Evolutionary conservation across 1,140 invertebrate species (phyloP), one percentile per base, ranked within the genome.

Genomic region (Ceratosolen fusciceps): DNA sequence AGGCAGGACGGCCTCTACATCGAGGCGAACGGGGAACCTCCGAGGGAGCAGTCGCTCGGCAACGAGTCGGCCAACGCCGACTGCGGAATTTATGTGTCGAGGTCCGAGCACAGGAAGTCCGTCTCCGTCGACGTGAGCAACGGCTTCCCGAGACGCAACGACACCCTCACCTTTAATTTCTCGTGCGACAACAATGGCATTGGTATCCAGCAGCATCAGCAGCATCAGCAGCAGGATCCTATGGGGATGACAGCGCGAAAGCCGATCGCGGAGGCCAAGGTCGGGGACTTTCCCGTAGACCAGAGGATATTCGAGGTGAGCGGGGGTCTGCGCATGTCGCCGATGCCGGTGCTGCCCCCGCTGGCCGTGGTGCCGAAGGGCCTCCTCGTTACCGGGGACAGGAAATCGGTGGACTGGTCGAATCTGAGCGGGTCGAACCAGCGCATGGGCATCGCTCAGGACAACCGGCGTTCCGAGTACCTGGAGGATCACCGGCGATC

Each of bases 401-500:
- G 86, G 74, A 90, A 90, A 74, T 80, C 79, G 5, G 71, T 85
- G 1, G 88, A 90, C 47, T 90, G 89, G 87, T 85, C 84, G 21
- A 88, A 85, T 60, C 75, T 89, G 21, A 89, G 86, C 78, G n/a
- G n/a, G n/a, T 87, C 88, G 8, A 89, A 89, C 86, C 88, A 89
- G 77, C 83, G 88, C 76, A 71, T 83, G 8, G 62, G 77, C 9
- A 83, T 87, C 8, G 68, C 87, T 16, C 86, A 87, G 79, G 90
- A 90, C 79, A 87, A 87, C 49, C 85, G 88, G 74, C 78, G 90
- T 39, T 89, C 88, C 0, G 89, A 90, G 84, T 89, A 89, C 73
- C 90, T 90, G 43, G 90, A 90, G 19, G 90, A 90, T 26, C 88
- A 90, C n/a, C 85, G 88, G 72, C 80, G 88, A n/a, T 90, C 88